These are phyloP conservation scores for Mormyrus hasselquistii DNA, from an alignment of 2,797 vertebrate species.

Conservation along the genomic window DNA sequence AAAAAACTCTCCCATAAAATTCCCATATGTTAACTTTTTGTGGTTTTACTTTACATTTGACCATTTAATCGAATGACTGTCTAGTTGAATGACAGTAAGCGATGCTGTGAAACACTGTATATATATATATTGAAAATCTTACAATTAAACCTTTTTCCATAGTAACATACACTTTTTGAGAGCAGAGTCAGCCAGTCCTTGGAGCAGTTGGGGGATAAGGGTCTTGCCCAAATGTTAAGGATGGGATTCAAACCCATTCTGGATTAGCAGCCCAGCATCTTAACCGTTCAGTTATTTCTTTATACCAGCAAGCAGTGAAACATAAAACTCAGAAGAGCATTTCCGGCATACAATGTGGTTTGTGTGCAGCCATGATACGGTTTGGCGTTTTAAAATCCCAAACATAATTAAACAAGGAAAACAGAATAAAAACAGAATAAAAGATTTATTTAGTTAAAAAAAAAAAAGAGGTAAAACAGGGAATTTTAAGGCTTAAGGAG, in stretches of 20 bases:
- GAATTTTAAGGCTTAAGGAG: constrained; percentile 8
- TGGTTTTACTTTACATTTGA: background rate
- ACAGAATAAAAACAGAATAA: constrained; percentile 9
- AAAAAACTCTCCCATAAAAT: too few species aligned
- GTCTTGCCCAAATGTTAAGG: background rate
- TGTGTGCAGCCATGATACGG: background rate
- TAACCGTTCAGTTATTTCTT: background rate
- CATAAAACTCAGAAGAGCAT: background rate
- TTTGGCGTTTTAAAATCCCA: background rate
- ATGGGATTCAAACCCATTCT: background rate
- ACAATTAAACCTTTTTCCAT: background rate
- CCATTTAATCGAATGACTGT: background rate
- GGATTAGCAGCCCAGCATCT: background rate
- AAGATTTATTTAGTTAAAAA: constrained; percentile 7
- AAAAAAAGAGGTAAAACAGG: background rate
- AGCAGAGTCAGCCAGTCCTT: background rate
- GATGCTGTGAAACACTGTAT: background rate
- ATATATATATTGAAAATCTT: background rate
- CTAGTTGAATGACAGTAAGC: background rate
- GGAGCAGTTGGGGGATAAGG: background rate
- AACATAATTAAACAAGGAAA: background rate
- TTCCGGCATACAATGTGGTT: background rate
- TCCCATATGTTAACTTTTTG: background rate
- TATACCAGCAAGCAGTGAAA: background rate
- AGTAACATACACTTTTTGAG: background rate